Conservation (phyloP, 1,140 invertebrate species). For the Tetramorium alpestre region DNA sequence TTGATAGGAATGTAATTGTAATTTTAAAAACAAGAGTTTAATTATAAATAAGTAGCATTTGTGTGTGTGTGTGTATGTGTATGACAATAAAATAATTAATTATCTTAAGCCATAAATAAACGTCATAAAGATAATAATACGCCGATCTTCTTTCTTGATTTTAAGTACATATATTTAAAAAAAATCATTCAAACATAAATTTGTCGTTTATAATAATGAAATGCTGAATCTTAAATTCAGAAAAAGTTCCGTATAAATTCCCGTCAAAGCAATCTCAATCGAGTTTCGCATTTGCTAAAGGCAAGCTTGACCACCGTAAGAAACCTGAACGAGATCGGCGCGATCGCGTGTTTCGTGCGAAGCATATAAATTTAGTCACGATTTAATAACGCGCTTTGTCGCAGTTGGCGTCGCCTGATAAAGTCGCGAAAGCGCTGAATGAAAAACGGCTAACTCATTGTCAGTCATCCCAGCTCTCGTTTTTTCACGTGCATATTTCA, state of each 20-base stretch:
- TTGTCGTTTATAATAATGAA: not conserved
- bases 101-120: not conserved
- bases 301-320: not conserved
- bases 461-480: constrained; percentile 28
- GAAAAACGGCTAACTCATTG: constrained; percentile 36
- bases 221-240: not conserved
- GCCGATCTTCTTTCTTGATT: not conserved
- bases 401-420: constrained; percentile 34
- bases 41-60: not conserved
- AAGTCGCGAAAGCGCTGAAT: constrained; percentile 42
- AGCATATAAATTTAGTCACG: constrained; percentile 37
- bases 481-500: constrained; percentile 42
- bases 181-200: not conserved
- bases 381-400: constrained; percentile 43
- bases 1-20: not conserved
- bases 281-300: not conserved
- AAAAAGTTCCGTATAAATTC: not conserved
- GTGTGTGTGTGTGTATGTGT: no score
- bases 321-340: not conserved
- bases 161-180: no score
- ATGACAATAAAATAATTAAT: not conserved
- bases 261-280: not conserved
- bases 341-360: not conserved
- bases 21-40: not conserved
- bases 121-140: not conserved